These are phyloP conservation scores for Acronicta alni DNA, from an alignment of 2,888 invertebrate genomes.

Conservation along the genomic window DNA sequence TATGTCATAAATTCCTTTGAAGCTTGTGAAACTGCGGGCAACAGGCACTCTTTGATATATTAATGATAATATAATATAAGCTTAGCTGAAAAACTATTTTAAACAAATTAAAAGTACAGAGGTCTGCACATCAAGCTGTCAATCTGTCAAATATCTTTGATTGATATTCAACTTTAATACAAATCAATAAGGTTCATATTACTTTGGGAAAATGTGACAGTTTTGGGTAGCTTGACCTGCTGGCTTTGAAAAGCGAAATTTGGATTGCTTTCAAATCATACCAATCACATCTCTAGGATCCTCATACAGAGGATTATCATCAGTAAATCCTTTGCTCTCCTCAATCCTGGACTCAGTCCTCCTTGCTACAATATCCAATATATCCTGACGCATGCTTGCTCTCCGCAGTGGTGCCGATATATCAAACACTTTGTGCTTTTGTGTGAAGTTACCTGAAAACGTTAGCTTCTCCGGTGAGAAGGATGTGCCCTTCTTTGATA, in stretches of 20 bases:
- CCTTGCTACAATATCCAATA: conserved; percentile 74
- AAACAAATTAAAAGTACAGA: background rate
- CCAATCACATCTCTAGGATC: conserved; percentile 84
- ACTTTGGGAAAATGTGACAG: too few species aligned
- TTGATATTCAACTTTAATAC: too few species aligned
- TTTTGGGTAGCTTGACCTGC: too few species aligned
- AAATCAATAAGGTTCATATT: too few species aligned
- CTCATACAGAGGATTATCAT: conserved; percentile 80
- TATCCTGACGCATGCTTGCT: conserved; percentile 76
- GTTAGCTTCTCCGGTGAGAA: conserved; percentile 69
- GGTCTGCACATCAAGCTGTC: too few species aligned
- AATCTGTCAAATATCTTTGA: too few species aligned
- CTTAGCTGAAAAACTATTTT: too few species aligned
- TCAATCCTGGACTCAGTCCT: conserved; percentile 72
- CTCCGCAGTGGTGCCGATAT: conserved; percentile 65
- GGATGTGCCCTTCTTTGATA: conserved; percentile 58
- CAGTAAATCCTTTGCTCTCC: conserved; percentile 57
- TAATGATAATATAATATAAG: too few species aligned
- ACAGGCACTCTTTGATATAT: too few species aligned
- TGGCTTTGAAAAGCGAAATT: background rate
- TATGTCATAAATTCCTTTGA: too few species aligned
- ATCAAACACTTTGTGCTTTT: conserved; percentile 66
- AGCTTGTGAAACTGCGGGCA: too few species aligned
- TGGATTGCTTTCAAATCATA: conserved; percentile 34
- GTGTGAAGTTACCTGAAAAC: conserved; percentile 78